These are phyloP conservation scores for Charadrius vociferus DNA, from an alignment of 2,113 vertebrate genomes.

Conservation along the genomic window DNA sequence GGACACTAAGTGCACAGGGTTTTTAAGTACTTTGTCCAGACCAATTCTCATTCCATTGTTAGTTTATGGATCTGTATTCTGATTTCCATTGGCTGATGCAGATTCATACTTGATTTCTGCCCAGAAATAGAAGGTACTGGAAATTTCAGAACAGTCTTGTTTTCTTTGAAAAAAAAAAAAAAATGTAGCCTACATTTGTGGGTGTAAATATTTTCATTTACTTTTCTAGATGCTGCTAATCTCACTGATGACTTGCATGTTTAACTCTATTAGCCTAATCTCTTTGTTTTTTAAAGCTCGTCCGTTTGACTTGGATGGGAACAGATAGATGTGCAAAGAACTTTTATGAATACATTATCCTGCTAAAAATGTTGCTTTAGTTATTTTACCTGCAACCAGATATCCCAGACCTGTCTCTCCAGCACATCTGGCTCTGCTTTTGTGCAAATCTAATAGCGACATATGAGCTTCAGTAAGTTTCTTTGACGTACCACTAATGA, in stretches of 20 bases:
- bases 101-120: neutral
- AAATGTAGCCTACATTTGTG: neutral
- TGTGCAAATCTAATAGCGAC: neutral
- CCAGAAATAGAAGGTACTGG: neutral
- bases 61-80: neutral
- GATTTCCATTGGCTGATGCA: neutral
- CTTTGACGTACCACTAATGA: neutral
- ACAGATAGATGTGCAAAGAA: neutral
- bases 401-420: neutral
- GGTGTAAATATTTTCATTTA: neutral
- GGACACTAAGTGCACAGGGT: neutral
- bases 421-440: neutral
- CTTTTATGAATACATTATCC: neutral
- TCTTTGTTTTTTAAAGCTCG: neutral
- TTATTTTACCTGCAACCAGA: neutral
- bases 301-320: neutral
- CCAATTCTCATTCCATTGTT: neutral
- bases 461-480: neutral
- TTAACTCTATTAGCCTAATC: neutral
- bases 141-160: neutral
- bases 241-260: neutral
- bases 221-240: neutral
- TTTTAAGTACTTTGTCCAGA: neutral
- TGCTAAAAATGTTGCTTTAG: neutral
- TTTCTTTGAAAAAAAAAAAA: neutral